Evolutionary conservation across 2,888 invertebrate species (phyloP).

Genomic region (Caenorhabditis sp.): DNA sequence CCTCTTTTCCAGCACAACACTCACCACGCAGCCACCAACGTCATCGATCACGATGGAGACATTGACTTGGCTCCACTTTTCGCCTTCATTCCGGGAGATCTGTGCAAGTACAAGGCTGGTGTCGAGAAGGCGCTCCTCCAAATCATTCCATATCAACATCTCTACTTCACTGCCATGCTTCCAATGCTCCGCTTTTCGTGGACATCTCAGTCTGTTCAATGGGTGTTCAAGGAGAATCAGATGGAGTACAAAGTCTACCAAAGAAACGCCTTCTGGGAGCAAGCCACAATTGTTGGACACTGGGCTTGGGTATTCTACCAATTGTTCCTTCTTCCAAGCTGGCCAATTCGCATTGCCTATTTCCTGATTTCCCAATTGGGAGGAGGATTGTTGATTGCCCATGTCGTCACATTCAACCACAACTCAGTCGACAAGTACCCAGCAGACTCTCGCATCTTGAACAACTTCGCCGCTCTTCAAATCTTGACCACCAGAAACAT

Average conservation of each 20-base stretch:
- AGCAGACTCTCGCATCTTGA: conserved; percentile 80
- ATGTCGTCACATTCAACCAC: conserved; percentile 83
- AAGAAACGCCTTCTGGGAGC: conserved; percentile 67
- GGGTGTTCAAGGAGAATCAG: conserved; percentile 75
- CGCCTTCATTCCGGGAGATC: conserved; percentile 80
- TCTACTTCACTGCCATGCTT: conserved; percentile 80
- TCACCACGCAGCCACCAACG: conserved; percentile 82
- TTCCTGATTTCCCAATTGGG: conserved; percentile 79
- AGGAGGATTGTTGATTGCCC: conserved; percentile 79
- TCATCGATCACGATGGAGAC: conserved; percentile 80
- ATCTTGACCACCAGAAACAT: conserved; percentile 82
- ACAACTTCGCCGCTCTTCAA: conserved; percentile 82
- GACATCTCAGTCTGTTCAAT: conserved; percentile 79
- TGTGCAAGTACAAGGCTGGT: conserved; percentile 78
- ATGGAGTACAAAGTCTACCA: conserved; percentile 72
- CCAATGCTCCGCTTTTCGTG: conserved; percentile 81
- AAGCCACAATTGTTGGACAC: conserved; percentile 72
- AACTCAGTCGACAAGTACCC: conserved; percentile 83
- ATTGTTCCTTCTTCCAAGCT: conserved; percentile 77
- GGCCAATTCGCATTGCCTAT: conserved; percentile 73
- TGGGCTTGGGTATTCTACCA: conserved; percentile 81
- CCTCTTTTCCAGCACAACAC: conserved; percentile 77
- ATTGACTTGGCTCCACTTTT: conserved; percentile 82
- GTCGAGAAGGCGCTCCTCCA: conserved; percentile 76
- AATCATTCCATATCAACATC: conserved; percentile 82